Evolutionary conservation across 2,797 vertebrate genomes (phyloP).

Genomic region (Phylloscopus collybita): DNA sequence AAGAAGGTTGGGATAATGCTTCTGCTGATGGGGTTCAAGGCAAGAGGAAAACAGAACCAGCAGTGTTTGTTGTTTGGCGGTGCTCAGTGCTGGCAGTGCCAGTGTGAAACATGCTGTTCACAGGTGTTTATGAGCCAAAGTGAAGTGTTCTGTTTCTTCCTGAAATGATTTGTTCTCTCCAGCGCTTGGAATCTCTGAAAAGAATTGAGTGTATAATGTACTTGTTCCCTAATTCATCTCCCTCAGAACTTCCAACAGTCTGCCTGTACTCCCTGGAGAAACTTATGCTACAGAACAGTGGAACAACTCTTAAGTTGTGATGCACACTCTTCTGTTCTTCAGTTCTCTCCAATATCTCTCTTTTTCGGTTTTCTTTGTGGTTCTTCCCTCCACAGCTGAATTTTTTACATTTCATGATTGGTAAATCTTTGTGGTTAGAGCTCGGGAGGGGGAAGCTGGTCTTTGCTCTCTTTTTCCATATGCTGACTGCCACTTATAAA

Average conservation of each 20-base stretch:
- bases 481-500: background rate
- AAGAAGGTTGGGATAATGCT: conserved; percentile 47
- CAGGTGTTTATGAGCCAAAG: conserved; percentile 54
- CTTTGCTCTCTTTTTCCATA: background rate
- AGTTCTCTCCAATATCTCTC: background rate
- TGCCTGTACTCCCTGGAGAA: background rate
- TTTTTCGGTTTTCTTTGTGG: background rate
- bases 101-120: conserved; percentile 52
- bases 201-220: conserved; percentile 3
- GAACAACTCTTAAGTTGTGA: background rate
- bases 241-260: background rate
- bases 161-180: conserved; percentile 31
- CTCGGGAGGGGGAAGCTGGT: background rate
- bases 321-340: background rate
- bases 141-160: conserved; percentile 36
- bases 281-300: background rate
- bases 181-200: conserved; percentile 10
- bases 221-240: background rate
- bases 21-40: conserved; percentile 19
- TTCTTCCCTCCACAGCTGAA: background rate
- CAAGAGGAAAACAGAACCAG: conserved; percentile 36
- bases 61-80: conserved; percentile 31
- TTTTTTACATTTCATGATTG: background rate
- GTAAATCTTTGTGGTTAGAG: background rate
- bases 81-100: conserved; percentile 28